phyloP scores from a whole-genome alignment of 2,888 invertebrate species.

The Mimumesa dahlbomi region DNA sequence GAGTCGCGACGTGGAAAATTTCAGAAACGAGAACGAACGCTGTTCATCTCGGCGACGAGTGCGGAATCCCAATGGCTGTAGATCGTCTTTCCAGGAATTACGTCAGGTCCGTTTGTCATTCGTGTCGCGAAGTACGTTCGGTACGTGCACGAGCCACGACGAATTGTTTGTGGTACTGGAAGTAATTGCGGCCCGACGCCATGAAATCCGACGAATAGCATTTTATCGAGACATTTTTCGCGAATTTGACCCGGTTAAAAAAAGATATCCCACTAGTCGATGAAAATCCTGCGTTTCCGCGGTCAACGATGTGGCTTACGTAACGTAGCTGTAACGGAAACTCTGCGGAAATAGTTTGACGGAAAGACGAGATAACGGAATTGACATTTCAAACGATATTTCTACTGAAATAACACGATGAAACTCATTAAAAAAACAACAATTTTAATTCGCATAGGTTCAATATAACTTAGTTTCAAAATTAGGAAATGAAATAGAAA shows the following conservation, averaged over 20 bases:
- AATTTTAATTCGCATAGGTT: no score
- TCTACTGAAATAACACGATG: no score
- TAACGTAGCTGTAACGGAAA: no score
- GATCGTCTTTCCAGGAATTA: constrained; percentile 43
- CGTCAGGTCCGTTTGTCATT: constrained; percentile 51
- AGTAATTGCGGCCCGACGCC: constrained; percentile 31
- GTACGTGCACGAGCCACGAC: constrained; percentile 10
- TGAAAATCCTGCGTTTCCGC: no score
- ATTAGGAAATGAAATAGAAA: no score
- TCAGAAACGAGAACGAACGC: constrained; percentile 29
- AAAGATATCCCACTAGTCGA: no score
- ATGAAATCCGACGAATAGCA: constrained; percentile 30
- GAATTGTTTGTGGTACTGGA: constrained; percentile 21
- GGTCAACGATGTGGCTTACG: no score
- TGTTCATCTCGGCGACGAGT: constrained; percentile 17
- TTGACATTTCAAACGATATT: no score
- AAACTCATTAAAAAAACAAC: no score
- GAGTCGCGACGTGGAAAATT: constrained; percentile 26
- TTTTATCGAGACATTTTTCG: constrained; percentile 15
- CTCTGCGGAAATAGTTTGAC: background rate
- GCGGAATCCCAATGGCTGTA: constrained; percentile 42
- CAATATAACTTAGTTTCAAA: no score
- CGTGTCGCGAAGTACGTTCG: constrained; percentile 28
- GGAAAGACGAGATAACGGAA: background rate
- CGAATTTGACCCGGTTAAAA: constrained; percentile 10